phyloP scores from a whole-genome alignment of 2,113 vertebrate genomes.

The Onychostruthus taczanowskii region DNA sequence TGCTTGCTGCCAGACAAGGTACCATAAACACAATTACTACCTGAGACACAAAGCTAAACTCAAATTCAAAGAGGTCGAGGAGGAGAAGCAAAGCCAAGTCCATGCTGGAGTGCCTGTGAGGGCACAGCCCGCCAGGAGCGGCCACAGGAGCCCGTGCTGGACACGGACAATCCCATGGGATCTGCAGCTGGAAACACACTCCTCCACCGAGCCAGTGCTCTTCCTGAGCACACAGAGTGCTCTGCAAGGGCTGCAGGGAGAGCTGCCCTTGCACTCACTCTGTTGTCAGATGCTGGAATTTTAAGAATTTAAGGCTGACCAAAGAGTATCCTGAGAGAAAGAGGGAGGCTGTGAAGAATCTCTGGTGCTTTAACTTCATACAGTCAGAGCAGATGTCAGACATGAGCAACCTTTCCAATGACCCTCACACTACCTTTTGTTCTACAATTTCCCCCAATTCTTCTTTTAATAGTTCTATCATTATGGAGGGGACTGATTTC shows the following conservation, averaged over 20 bases:
- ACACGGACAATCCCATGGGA: neutral
- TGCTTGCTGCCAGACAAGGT: neutral
- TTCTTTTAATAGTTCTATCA: neutral
- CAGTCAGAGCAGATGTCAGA: slow-evolving; percentile 62
- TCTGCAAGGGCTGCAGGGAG: slow-evolving; percentile 31
- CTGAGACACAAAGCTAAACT: neutral
- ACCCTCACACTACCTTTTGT: slow-evolving; percentile 43
- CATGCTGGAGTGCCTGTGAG: neutral
- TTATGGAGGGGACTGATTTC: neutral
- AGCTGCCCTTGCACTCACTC: slow-evolving; percentile 21
- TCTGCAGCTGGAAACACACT: neutral
- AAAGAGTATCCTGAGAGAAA: slow-evolving; percentile 53
- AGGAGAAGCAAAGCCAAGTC: neutral
- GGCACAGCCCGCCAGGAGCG: neutral
- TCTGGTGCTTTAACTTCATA: slow-evolving; percentile 71
- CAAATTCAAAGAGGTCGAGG: neutral
- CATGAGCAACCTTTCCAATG: slow-evolving; percentile 73
- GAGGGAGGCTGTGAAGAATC: slow-evolving; percentile 59
- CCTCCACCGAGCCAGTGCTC: neutral
- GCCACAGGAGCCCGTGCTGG: neutral
- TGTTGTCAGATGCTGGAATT: slow-evolving; percentile 63
- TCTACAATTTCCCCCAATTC: neutral
- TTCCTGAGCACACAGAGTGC: neutral
- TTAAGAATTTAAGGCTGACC: slow-evolving; percentile 66
- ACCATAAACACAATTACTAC: neutral